Evolutionary conservation across 2,888 invertebrate genomes (phyloP), one percentile per base, ranked within the genome.

Genomic region (Mythimna impura): DNA sequence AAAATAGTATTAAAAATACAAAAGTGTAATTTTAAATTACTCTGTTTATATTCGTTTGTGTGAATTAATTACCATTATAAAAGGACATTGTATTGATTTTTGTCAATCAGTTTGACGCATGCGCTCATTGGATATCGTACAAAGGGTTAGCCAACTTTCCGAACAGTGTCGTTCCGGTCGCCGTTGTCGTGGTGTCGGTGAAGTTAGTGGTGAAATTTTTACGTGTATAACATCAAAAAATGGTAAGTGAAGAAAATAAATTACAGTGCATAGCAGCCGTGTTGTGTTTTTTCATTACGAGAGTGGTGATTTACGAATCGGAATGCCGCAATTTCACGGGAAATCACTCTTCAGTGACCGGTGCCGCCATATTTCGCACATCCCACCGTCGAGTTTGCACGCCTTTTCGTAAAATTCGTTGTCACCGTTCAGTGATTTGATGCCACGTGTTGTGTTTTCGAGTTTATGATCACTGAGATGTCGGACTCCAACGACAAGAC

Each of bases 281-380:
- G 91, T 83, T 91, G 93, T 94, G 94, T 88, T 90, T 88, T 88
- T 81, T 72, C 75, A 78, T 82, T 80, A 77, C 78, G 80, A 75
- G 81, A 92, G 90, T 90, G 87, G 86, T 87, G 85, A 85, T 87
- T 87, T 88, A 83, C 72, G 64, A 74, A 86, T 78, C 74, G 66
- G 82, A 88, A 92, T 87, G 80, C 76, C 88, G 91, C 91, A 94
- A 90, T 90, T 93, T 85, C 91, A 94, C 87, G 85, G 86, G 83
- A 92, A 90, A 86, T 86, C 72, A 86, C 88, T 89, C 87, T 90
- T 89, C 86, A 91, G 90, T 90, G 90, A 93, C 96, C 96, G 96
- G 96, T 94, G 96, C 96, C 95, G 95, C 95, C 96, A 96, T 96
- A 96, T 95, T 96, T 95, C 91, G 95, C 95, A 94, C 94, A 93